Evolutionary conservation across 1,140 invertebrate genomes (phyloP), one percentile per base, ranked within the genome.

Genomic region (Rhopalosiphum padi): DNA sequence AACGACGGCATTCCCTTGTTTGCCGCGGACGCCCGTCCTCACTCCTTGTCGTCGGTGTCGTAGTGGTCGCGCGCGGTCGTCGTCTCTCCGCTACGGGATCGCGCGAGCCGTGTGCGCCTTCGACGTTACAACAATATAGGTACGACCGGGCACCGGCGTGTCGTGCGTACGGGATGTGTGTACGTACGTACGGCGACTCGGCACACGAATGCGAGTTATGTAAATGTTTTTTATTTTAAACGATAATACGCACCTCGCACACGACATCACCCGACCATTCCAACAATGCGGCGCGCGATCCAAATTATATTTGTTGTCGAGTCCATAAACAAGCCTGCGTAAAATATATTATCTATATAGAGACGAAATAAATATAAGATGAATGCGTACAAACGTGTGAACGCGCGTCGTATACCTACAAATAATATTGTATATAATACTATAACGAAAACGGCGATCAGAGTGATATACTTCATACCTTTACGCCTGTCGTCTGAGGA

Each of bases 1-100:
- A 93, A 86, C 77, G 48, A 41, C 35, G 89, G 89, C 41, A 68
- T 90, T 90, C 51, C 37, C 51, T 60, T 18, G 41, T 43, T 37
- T 6, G 46, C 88, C 51, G 46, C 51, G 8, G 37, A 37, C 87
- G 87, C 25, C 41, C 85, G 85, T 68, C 60, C 60, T 60, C 55
- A 30, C 55, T 55, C 55, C 9, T 30, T 46, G 46, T 35, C 46
- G 35, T 9, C n/a, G 30, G 2, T n/a, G 86, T n/a, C n/a, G 86
- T 22, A n/a, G 60, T n/a, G 9, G 11, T 55, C 87, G 87, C 30
- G 11, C 43, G 83, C 83, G 83, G 41, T 43, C 41, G 60, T 68
- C 46, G 60, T 83, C 82, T 83, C 82, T 37, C 18, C 82, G n/a
- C 37, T 83, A 21, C 37, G 60, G 11, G 25, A 68, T 23, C 83